A percentile compares a stretch with the other conserved stretches of the same genome.
Evolutionary conservation across 2,113 vertebrate genomes (phyloP).

Genomic region (Nothoprocta pentlandii): DNA sequence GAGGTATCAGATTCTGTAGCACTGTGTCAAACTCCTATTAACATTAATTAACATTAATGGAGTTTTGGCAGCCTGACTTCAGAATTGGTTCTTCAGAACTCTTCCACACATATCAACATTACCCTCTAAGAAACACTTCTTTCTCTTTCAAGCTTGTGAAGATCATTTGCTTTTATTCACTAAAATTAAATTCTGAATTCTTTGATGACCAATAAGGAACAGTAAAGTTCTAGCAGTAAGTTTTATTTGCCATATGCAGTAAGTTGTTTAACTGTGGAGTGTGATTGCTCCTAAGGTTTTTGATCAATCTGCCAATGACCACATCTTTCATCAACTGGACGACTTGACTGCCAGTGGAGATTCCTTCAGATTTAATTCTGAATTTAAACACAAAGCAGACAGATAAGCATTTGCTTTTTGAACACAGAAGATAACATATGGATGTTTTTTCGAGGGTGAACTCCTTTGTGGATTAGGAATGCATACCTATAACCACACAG

Average conservation of each 20-base stretch:
- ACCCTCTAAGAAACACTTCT: neutral
- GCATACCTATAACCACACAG: neutral
- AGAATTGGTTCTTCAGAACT: neutral
- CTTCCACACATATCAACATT: neutral
- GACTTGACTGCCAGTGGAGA: neutral
- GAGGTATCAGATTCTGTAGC: neutral
- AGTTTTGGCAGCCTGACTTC: neutral
- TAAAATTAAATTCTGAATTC: neutral
- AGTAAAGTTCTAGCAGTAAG: neutral
- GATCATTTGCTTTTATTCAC: neutral
- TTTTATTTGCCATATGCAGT: neutral
- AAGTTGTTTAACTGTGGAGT: neutral
- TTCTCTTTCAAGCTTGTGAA: neutral
- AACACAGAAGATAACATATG: neutral
- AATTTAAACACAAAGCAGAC: neutral
- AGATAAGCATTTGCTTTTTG: neutral
- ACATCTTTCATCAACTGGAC: neutral
- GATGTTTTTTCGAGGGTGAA: neutral
- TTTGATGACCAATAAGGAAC: neutral
- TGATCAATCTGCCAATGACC: neutral
- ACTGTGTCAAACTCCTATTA: neutral
- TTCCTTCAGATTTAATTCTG: neutral
- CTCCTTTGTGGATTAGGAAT: neutral
- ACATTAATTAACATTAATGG: neutral
- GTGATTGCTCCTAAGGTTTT: neutral